phyloP scores from a whole-genome alignment of 2,888 invertebrate genomes.

The Brachynemurus nebulosus region DNA sequence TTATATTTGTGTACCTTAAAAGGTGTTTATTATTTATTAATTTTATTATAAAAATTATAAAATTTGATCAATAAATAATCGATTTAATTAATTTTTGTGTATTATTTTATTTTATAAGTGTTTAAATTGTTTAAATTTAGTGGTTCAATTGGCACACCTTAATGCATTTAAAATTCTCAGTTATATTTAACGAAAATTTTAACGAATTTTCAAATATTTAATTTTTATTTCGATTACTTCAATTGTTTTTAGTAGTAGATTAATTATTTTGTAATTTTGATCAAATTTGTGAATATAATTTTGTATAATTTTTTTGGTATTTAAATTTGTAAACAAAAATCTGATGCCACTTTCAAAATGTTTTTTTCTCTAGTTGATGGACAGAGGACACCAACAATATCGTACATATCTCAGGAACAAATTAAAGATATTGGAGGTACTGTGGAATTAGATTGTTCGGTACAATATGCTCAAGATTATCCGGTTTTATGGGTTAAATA shows the following conservation, averaged over 20 bases:
- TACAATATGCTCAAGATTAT: constrained; percentile 78
- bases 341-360: not conserved
- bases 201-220: not conserved
- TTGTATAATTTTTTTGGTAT: not conserved
- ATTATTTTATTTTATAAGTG: no score
- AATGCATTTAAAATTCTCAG: no score
- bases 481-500: constrained; percentile 70
- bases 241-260: not conserved
- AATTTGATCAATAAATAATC: not conserved
- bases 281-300: not conserved
- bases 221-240: not conserved
- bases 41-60: not conserved
- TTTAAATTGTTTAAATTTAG: no score
- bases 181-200: no score
- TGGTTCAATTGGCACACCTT: no score
- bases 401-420: constrained; percentile 83
- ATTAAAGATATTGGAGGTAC: constrained; percentile 84
- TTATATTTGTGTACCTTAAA: not conserved
- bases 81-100: no score
- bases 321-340: not conserved
- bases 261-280: not conserved
- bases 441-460: constrained; percentile 76
- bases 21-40: not conserved
- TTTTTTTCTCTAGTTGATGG: constrained; percentile 34
- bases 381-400: constrained; percentile 77